Evolutionary conservation across 2,113 vertebrate genomes (phyloP).

Genomic region (Connochaetes taurinus): DNA sequence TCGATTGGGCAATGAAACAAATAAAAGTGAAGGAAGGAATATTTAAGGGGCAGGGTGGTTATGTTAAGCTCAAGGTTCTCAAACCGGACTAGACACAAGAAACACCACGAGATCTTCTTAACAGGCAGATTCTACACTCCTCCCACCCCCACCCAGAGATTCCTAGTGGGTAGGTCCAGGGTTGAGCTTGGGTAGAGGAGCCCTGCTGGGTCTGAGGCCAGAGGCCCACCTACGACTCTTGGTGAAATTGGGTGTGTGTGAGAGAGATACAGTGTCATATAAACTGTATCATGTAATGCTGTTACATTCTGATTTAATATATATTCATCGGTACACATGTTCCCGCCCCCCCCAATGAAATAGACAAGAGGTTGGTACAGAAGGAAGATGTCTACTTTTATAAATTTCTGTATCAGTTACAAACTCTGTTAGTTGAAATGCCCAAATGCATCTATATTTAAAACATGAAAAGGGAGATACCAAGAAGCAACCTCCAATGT

Average conservation of each 20-base stretch:
- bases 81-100: background rate
- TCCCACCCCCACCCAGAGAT: background rate
- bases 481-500: background rate
- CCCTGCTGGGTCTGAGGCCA: background rate
- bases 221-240: background rate
- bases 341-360: background rate
- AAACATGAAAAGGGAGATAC: background rate
- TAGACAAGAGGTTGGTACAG: background rate
- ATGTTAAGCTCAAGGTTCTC: background rate
- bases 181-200: background rate
- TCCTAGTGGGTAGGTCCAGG: background rate
- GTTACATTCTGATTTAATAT: background rate
- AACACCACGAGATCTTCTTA: background rate
- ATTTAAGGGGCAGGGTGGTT: background rate
- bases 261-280: background rate
- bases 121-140: background rate
- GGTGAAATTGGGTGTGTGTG: background rate
- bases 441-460: background rate
- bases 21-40: background rate
- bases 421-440: background rate
- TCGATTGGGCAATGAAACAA: background rate
- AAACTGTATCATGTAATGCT: background rate
- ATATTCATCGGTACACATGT: background rate
- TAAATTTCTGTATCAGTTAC: background rate
- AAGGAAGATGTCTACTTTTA: background rate